Conservation (phyloP, 1,140 invertebrate genomes). For the Brachionus rubens region DNA sequence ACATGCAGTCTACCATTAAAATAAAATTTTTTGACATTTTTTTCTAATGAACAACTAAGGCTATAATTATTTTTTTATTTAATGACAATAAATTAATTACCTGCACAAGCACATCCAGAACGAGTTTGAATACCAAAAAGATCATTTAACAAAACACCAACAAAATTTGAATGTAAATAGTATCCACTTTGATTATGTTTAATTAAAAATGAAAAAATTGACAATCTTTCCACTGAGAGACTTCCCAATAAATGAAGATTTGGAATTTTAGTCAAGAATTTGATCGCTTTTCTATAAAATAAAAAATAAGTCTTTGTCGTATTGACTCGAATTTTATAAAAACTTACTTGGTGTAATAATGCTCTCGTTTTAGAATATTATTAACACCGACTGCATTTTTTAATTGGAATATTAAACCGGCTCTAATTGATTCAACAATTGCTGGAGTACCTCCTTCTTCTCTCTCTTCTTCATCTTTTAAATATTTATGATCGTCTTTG, state of each 20-base stretch:
- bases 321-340: background rate
- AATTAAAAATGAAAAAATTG: constrained; percentile 81
- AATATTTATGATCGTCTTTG: constrained; percentile 63
- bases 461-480: constrained; percentile 67
- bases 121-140: constrained; percentile 42
- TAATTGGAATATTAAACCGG: constrained; percentile 79
- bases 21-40: too few species aligned
- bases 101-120: constrained; percentile 45
- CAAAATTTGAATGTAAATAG: constrained; percentile 43
- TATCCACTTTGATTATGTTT: constrained; percentile 65
- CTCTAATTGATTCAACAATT: constrained; percentile 76
- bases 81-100: background rate
- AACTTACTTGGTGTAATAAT: constrained; percentile 51
- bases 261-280: constrained; percentile 19
- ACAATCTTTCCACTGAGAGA: constrained; percentile 67
- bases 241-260: constrained; percentile 68
- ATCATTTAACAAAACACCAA: constrained; percentile 39
- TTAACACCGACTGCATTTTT: constrained; percentile 71
- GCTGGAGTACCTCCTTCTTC: constrained; percentile 81
- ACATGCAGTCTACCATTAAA: too few species aligned
- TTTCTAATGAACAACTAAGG: too few species aligned
- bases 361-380: constrained; percentile 71
- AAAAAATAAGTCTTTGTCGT: background rate
- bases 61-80: too few species aligned
- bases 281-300: constrained; percentile 21